A percentile compares a stretch with the other conserved stretches of the same genome.
These are phyloP conservation scores for Sinocyclocheilus anophthalmus DNA, from an alignment of 2,113 vertebrate species.

Conservation along the genomic window DNA sequence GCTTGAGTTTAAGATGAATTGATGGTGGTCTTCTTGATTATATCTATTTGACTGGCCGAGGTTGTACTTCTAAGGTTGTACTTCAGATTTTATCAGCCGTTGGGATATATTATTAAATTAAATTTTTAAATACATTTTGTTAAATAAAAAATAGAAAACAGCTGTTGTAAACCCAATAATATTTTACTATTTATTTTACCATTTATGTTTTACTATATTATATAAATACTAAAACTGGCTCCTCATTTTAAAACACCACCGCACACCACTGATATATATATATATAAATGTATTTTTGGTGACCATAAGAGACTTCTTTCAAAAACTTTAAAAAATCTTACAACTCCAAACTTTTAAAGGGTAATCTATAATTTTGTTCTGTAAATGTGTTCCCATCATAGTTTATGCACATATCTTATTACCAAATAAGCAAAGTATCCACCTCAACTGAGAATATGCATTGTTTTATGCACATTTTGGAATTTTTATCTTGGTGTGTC, in stretches of 20 bases:
- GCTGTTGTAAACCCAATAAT: neutral
- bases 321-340: neutral
- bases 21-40: neutral
- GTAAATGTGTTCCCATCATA: neutral
- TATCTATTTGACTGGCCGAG: neutral
- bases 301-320: neutral
- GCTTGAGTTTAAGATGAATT: neutral
- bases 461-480: neutral
- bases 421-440: neutral
- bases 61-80: neutral
- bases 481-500: neutral
- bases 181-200: neutral
- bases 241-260: too few species aligned
- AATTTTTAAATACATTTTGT: neutral
- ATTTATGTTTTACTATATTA: neutral
- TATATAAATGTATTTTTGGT: neutral
- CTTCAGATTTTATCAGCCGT: too few species aligned
- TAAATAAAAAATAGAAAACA: neutral
- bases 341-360: neutral
- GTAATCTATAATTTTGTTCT: neutral
- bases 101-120: neutral
- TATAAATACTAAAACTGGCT: too few species aligned
- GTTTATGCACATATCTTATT: neutral
- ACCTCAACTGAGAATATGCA: neutral
- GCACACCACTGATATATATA: too few species aligned